A percentile compares a stretch with the other conserved stretches of the same genome.
phyloP scores from a whole-genome alignment of 1,140 invertebrate species.

The Hesperophylax magnus region DNA sequence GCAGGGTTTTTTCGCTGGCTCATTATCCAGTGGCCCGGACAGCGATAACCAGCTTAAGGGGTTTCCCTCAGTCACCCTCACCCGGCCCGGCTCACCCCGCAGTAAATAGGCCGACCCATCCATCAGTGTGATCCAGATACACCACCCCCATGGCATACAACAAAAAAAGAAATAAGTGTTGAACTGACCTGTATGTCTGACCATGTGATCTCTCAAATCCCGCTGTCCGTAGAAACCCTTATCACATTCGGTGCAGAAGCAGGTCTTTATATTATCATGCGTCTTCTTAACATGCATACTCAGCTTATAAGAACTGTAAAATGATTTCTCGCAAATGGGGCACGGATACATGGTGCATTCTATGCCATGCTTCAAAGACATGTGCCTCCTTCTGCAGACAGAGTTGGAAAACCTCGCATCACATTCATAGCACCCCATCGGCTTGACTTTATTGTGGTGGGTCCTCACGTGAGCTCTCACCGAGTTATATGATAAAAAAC shows the following conservation, averaged over 20 bases:
- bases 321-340: neutral
- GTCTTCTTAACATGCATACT: neutral
- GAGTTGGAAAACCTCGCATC: neutral
- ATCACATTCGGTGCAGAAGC: neutral
- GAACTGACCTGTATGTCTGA: conserved; percentile 5
- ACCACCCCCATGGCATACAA: neutral
- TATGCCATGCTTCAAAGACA: neutral
- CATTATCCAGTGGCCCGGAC: no score
- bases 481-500: neutral
- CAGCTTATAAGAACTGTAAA: neutral
- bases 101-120: neutral
- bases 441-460: neutral
- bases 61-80: no score
- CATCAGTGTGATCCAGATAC: neutral
- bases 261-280: conserved; percentile 6
- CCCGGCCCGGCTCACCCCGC: no score
- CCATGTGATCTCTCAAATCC: neutral
- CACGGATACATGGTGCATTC: neutral
- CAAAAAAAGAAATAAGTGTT: neutral
- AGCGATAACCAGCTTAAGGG: no score
- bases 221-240: neutral
- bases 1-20: no score
- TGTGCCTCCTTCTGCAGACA: neutral
- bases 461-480: neutral
- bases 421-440: neutral